phyloP scores from a whole-genome alignment of 2,797 vertebrate genomes.

The Sus cebifrons region DNA sequence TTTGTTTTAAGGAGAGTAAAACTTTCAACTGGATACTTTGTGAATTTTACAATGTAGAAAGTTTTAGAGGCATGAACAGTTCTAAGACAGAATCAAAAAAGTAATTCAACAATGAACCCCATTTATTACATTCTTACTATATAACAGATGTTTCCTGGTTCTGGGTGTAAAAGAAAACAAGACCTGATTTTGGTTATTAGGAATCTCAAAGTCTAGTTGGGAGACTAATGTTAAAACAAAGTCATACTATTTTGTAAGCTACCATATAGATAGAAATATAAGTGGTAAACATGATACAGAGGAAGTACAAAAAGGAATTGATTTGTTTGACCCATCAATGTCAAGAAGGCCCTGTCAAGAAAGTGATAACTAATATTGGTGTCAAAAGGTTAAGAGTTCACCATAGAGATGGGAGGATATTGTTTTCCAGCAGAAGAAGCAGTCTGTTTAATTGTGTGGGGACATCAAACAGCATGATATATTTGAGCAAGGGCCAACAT shows the following conservation, averaged over 20 bases:
- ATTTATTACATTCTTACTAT: slow-evolving; percentile 44
- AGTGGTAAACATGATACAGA: neutral
- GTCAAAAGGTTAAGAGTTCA: slow-evolving; percentile 30
- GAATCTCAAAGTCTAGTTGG: neutral
- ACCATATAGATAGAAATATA: slow-evolving; percentile 6
- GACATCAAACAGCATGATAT: neutral
- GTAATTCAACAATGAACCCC: neutral
- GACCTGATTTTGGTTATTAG: neutral
- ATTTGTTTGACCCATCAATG: neutral
- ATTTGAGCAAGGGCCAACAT: neutral
- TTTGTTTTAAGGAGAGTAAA: slow-evolving; percentile 41
- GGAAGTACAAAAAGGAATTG: neutral
- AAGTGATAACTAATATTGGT: slow-evolving; percentile 30
- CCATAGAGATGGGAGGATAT: neutral
- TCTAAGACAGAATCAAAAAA: slow-evolving; percentile 33
- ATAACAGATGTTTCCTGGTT: slow-evolving; percentile 8
- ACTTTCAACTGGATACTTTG: slow-evolving; percentile 31
- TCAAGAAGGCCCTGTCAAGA: slow-evolving; percentile 21
- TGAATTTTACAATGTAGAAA: slow-evolving; percentile 62
- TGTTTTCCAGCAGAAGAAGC: neutral
- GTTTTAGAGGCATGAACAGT: neutral
- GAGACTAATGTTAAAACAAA: slow-evolving; percentile 40
- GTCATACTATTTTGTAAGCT: slow-evolving; percentile 25
- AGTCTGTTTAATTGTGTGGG: neutral
- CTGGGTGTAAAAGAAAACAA: slow-evolving; percentile 35